These are phyloP conservation scores for Botia almorhae DNA, from an alignment of 2,797 vertebrate genomes.

Conservation along the genomic window DNA sequence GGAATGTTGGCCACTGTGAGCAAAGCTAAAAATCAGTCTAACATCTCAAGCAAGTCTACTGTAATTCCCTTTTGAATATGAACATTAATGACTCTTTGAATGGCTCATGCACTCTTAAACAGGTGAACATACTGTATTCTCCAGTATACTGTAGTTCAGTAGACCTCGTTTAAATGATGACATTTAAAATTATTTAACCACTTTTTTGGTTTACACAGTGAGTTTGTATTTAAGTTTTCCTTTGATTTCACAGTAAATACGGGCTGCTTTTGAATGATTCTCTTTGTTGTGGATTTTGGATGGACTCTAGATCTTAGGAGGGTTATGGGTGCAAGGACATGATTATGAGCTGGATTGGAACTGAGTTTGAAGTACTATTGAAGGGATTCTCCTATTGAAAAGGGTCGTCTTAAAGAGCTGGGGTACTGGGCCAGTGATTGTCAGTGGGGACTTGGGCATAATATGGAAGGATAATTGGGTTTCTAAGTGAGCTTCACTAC, in stretches of 20 bases:
- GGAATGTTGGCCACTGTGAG: neutral
- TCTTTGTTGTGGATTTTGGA: conserved; percentile 25
- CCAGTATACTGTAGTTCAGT: neutral
- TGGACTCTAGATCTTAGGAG: conserved; percentile 47
- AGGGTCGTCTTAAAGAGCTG: conserved; percentile 66
- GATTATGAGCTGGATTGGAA: conserved; percentile 71
- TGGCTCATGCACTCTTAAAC: neutral
- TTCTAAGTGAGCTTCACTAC: conserved; percentile 68
- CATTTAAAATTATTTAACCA: neutral
- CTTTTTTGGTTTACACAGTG: neutral
- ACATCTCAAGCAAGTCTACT: neutral
- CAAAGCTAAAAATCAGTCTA: neutral
- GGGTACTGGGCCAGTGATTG: conserved; percentile 58
- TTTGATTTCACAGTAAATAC: conserved; percentile 62
- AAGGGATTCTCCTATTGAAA: conserved; percentile 72
- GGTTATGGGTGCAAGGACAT: conserved; percentile 38
- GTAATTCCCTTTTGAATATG: neutral
- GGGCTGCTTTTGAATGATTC: conserved; percentile 48
- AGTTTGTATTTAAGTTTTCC: conserved; percentile 63
- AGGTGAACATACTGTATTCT: neutral
- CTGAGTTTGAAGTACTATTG: conserved; percentile 64
- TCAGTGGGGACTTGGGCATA: conserved; percentile 61
- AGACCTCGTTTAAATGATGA: neutral
- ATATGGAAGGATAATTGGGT: conserved; percentile 61
- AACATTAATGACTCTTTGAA: neutral